A percentile compares a stretch with the other conserved stretches of the same genome.
Evolutionary conservation across 2,888 invertebrate genomes (phyloP).

Genomic region (Drosophila macrothrix): DNA sequence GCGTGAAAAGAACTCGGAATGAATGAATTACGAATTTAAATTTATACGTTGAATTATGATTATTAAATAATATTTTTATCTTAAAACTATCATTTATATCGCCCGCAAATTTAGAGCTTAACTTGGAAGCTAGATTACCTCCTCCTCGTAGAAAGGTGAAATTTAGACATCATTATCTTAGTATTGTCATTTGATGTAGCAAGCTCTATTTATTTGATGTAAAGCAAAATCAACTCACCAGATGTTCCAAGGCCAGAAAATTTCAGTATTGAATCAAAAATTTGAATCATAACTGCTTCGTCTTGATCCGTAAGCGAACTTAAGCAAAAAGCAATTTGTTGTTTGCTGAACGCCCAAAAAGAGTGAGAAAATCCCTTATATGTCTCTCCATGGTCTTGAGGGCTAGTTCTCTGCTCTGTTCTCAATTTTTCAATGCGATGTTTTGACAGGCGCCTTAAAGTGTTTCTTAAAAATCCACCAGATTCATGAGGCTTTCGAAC

Average conservation of each 20-base stretch:
- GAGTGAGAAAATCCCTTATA: slow-evolving; percentile 94
- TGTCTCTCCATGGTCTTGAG: slow-evolving; percentile 91
- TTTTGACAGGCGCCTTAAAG: slow-evolving; percentile 93
- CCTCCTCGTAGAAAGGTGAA: not conserved
- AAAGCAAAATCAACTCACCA: slow-evolving; percentile 77
- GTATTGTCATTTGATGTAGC: not conserved
- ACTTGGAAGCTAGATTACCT: not conserved
- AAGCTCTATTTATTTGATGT: not conserved
- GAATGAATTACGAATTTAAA: not conserved
- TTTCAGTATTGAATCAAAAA: slow-evolving; percentile 95
- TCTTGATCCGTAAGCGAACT: slow-evolving; percentile 94
- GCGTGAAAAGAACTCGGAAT: not conserved
- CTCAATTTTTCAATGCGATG: slow-evolving; percentile 92
- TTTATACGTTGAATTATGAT: not conserved
- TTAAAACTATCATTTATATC: not conserved
- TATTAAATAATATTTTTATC: not conserved
- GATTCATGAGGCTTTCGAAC: slow-evolving; percentile 93
- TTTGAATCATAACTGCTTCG: slow-evolving; percentile 93
- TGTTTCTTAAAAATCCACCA: slow-evolving; percentile 95
- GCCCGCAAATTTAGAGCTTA: not conserved
- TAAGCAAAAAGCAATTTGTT: slow-evolving; percentile 92
- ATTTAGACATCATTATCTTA: fast-evolving
- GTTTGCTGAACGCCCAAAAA: slow-evolving; percentile 96
- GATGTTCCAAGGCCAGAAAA: slow-evolving; percentile 93
- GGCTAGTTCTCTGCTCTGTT: slow-evolving; percentile 88